Percentiles rank a stretch among this genome's conserved stretches.
These are phyloP conservation scores for Oplegnathus fasciatus DNA, from an alignment of 2,113 vertebrate genomes.

Conservation along the genomic window DNA sequence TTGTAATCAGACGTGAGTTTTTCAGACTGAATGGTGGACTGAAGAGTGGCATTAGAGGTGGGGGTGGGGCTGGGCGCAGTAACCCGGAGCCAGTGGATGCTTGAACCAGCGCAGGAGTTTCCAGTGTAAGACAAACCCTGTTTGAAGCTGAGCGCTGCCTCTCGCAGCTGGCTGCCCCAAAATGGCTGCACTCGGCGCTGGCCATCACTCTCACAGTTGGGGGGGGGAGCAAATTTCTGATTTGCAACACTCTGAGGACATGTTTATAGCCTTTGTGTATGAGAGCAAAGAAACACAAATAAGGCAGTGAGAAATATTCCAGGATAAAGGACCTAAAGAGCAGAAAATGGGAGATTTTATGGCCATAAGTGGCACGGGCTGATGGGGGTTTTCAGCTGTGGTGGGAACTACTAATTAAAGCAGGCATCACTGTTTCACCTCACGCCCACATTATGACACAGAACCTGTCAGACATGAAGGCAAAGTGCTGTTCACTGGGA, in stretches of 20 bases:
- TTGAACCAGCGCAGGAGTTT: slow-evolving; percentile 63
- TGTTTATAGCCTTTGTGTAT: slow-evolving; percentile 91
- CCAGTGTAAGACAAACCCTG: slow-evolving; percentile 41
- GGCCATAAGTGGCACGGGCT: slow-evolving; percentile 89
- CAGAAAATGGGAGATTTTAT: slow-evolving; percentile 95
- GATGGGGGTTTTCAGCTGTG: slow-evolving; percentile 67
- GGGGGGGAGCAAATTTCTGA: slow-evolving; percentile 91
- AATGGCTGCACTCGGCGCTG: slow-evolving; percentile 51
- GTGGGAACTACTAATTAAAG: slow-evolving; percentile 90
- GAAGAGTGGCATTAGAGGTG: neutral
- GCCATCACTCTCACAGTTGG: slow-evolving; percentile 81
- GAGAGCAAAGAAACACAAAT: slow-evolving; percentile 87
- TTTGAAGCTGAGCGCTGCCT: slow-evolving; percentile 44
- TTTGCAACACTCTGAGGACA: slow-evolving; percentile 64
- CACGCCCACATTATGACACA: neutral
- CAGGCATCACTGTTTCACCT: slow-evolving; percentile 88
- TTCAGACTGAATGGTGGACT: neutral
- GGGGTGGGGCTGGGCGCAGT: neutral
- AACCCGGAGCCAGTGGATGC: slow-evolving; percentile 45
- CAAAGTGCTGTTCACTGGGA: neutral
- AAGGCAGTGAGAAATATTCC: slow-evolving; percentile 86
- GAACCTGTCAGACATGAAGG: neutral
- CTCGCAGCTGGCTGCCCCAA: slow-evolving; percentile 52
- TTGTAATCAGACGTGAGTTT: neutral
- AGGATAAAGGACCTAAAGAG: slow-evolving; percentile 87